Evolutionary conservation across 2,113 vertebrate species (phyloP).

Genomic region (Ranitomeya imitator): DNA sequence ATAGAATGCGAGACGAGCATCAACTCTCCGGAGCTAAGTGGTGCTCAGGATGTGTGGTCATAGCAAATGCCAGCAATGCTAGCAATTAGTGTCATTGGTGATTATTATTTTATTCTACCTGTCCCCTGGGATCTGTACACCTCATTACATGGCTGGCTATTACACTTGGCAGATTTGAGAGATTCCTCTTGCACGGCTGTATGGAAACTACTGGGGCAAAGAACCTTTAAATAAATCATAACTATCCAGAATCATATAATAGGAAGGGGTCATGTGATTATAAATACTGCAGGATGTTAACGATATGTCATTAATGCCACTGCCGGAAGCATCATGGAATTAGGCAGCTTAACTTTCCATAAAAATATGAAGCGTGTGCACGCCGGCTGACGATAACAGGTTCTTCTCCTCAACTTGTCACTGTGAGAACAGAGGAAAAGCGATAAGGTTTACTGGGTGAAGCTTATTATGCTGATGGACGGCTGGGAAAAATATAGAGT

Average conservation of each 20-base stretch:
- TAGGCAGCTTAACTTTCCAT: slow-evolving; percentile 27
- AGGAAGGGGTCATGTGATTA: slow-evolving; percentile 25
- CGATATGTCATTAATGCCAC: slow-evolving; percentile 27
- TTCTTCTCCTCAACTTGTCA: slow-evolving; percentile 15
- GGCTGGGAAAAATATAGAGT: not conserved
- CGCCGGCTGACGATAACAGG: slow-evolving; percentile 12
- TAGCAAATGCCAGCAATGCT: slow-evolving; percentile 49
- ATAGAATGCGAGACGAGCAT: slow-evolving; percentile 51
- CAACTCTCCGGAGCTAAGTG: slow-evolving; percentile 54
- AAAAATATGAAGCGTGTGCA: slow-evolving; percentile 10
- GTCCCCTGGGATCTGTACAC: slow-evolving; percentile 47
- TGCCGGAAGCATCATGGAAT: slow-evolving; percentile 7
- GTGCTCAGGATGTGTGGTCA: slow-evolving; percentile 51
- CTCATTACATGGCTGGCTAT: slow-evolving; percentile 54
- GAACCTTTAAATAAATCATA: slow-evolving; percentile 47
- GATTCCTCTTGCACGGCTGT: slow-evolving; percentile 8
- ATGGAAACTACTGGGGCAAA: slow-evolving; percentile 10
- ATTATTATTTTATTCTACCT: slow-evolving; percentile 57
- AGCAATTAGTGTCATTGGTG: slow-evolving; percentile 57
- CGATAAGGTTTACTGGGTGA: slow-evolving; percentile 19
- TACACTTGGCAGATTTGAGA: slow-evolving; percentile 43
- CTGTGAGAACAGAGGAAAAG: slow-evolving; percentile 16
- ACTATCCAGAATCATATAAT: slow-evolving; percentile 24
- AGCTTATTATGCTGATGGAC: slow-evolving; percentile 20
- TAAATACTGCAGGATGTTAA: slow-evolving; percentile 32